phyloP scores from a whole-genome alignment of 2,888 invertebrate genomes.

The Portevinia maculata region DNA sequence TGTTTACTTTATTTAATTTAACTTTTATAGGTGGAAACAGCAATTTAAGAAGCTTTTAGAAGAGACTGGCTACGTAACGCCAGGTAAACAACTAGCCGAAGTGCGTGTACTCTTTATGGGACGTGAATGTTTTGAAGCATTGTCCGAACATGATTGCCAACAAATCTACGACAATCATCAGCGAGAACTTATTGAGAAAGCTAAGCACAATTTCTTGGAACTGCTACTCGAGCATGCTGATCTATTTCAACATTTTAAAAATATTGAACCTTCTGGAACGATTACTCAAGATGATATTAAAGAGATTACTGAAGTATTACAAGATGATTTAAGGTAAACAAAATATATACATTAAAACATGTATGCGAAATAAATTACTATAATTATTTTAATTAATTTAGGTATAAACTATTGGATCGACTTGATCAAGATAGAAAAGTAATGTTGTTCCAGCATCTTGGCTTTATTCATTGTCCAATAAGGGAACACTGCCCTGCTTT shows the following conservation, averaged over 20 bases:
- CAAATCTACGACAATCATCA: slow-evolving; percentile 97
- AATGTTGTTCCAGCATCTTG: slow-evolving; percentile 96
- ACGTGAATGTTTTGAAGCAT: slow-evolving; percentile 95
- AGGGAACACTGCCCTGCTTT: slow-evolving; percentile 96
- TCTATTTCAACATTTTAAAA: slow-evolving; percentile 96
- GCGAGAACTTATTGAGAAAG: slow-evolving; percentile 93
- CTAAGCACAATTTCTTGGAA: slow-evolving; percentile 96
- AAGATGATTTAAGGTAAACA: slow-evolving; percentile 93
- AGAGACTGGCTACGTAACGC: slow-evolving; percentile 97
- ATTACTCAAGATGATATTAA: slow-evolving; percentile 97
- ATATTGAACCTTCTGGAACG: slow-evolving; percentile 93
- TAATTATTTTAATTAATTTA: slow-evolving; percentile 78
- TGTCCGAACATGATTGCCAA: slow-evolving; percentile 94
- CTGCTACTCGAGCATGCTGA: slow-evolving; percentile 95
- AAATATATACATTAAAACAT: not conserved
- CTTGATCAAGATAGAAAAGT: slow-evolving; percentile 97
- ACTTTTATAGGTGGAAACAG: slow-evolving; percentile 90
- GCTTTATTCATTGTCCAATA: slow-evolving; percentile 97
- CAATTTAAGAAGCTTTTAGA: slow-evolving; percentile 96
- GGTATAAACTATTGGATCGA: slow-evolving; percentile 96
- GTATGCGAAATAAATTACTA: not conserved
- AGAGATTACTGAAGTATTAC: slow-evolving; percentile 94
- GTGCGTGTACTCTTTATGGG: slow-evolving; percentile 96
- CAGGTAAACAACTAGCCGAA: slow-evolving; percentile 96
- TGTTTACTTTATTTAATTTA: slow-evolving; percentile 27